A percentile compares a stretch with the other conserved stretches of the same genome.
Conservation (phyloP, 2,113 vertebrate genomes). For the Xenus cinereus region DNA sequence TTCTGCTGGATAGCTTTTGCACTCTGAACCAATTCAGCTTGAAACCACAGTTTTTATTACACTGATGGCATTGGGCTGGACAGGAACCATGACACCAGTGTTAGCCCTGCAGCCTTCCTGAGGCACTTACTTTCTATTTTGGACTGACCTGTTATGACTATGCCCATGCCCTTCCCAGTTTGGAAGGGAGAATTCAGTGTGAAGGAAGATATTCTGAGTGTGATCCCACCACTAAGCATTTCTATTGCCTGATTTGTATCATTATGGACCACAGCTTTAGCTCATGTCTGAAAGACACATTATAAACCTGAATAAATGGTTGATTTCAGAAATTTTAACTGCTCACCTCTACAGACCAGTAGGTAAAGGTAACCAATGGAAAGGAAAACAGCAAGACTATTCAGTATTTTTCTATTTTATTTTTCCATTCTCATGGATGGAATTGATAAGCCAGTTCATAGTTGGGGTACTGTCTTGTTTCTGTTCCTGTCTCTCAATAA, state of each 20-base stretch:
- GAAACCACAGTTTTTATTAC: slow-evolving; percentile 4
- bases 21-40: neutral
- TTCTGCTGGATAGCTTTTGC: neutral
- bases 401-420: neutral
- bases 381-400: neutral
- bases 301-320: neutral
- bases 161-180: neutral
- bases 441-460: neutral
- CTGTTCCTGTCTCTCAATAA: neutral
- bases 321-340: neutral
- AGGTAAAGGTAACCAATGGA: neutral
- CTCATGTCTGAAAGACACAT: neutral
- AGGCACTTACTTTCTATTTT: slow-evolving; percentile 23
- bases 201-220: neutral
- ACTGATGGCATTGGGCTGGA: neutral
- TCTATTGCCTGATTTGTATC: neutral
- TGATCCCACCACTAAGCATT: neutral
- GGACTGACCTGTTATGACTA: neutral
- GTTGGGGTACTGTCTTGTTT: neutral
- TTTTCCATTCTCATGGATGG: neutral
- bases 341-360: neutral
- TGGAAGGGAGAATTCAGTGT: neutral
- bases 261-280: neutral
- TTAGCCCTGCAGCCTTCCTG: neutral
- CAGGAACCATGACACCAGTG: neutral